Base-by-base conservation (phyloP, 2,888 invertebrate genomes). In the Atrina japonica region DNA sequence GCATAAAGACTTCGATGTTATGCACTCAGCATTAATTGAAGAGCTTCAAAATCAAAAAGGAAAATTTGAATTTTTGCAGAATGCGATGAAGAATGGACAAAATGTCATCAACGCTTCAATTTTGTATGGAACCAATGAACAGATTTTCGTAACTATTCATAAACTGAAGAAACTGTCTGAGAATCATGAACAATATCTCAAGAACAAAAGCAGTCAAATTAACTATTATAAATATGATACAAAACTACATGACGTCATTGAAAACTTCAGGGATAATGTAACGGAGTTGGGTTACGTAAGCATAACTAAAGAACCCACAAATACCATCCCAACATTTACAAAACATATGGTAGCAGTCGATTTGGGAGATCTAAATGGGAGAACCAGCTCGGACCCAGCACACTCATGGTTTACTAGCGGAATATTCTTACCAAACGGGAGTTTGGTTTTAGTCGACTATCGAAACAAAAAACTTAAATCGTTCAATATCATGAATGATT, bases 401-500 rank as follows among this genome's bases (percentile, higher is more conserved):
- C 71, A 59, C 25, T 73, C 76, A 27, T 73, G 77, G 41, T 66
- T 81, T 16, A 74, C 79, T 0, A 76, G 79, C 7, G 77, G 73
- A 0, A 50, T 73, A 2, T 79, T 79, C 25, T 50, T 79, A 45
- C 47, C 61, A 16, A 74, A 68, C 58, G 76, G 77, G 3, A 63
- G 69, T 49, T 43, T 79, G 0, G 67, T 81, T 21, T 63, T 77
- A 7, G 74, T 76, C 7, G 81, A 79, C 50, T 81, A 77, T 50
- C 73, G 75, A 61, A 81, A 79, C 59, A 75, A 77, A 55, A 79
- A 73, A 58, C 18, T 81, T 11, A 81, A 81, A 56, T 65, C 78
- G 9, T 81, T 78, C 50, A 66, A 71, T 47, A 47, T 70, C 1
- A 58, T 64, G 0, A 67, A 73, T 50, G 23, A 49, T n/a, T 66